phyloP scores from a whole-genome alignment of 2,113 vertebrate genomes.

The Datnioides undecimradiatus region DNA sequence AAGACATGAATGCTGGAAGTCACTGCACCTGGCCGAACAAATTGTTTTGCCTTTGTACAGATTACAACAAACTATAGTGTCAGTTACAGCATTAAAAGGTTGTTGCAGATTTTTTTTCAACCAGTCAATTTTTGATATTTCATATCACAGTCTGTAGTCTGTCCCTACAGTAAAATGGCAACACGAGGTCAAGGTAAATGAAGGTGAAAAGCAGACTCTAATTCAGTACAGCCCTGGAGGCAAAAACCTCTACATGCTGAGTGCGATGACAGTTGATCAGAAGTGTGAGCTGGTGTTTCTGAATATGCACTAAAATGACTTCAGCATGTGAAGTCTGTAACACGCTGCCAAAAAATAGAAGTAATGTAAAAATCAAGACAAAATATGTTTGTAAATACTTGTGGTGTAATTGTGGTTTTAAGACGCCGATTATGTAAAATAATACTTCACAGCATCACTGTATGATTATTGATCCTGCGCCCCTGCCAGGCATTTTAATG shows the following conservation, averaged over 20 bases:
- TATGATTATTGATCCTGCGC: slow-evolving; percentile 11
- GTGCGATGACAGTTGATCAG: slow-evolving; percentile 57
- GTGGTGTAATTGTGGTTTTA: slow-evolving; percentile 3
- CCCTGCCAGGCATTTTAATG: slow-evolving; percentile 10
- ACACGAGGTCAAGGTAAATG: slow-evolving; percentile 50
- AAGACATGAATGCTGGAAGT: no score
- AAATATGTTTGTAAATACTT: no score
- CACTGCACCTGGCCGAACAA: no score
- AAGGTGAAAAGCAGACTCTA: slow-evolving; percentile 55
- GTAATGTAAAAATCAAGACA: background rate
- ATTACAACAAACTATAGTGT: no score
- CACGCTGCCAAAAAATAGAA: background rate
- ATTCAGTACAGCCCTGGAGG: slow-evolving; percentile 50
- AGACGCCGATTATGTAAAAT: background rate
- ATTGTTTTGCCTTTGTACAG: no score
- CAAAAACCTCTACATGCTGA: slow-evolving; percentile 45
- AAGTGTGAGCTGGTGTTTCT: slow-evolving; percentile 41
- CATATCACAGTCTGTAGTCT: background rate
- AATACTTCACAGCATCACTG: background rate
- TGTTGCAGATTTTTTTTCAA: no score
- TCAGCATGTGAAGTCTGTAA: slow-evolving; percentile 6
- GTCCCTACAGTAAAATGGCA: background rate
- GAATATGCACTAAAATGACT: slow-evolving; percentile 31
- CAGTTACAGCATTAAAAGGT: no score
- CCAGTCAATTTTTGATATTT: background rate